Percentiles rank a stretch among this genome's conserved stretches.
Conservation (phyloP, 2,888 invertebrate genomes). For the Gortyna flavago region DNA sequence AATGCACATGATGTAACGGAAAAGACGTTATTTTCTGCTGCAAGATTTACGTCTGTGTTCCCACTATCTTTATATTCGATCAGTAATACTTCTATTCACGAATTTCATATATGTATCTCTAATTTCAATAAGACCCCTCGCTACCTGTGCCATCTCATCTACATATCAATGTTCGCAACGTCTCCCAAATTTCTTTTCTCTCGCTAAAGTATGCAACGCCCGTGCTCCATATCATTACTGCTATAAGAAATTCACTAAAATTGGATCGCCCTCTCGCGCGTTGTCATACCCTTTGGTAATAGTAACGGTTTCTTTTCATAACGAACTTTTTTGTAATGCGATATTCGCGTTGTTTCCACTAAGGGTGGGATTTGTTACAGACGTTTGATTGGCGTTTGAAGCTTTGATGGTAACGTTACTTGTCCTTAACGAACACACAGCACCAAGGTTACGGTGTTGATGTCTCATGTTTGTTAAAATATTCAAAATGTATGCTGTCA, state of each 20-base stretch:
- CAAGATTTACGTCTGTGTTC: slow-evolving; percentile 63
- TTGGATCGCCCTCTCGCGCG: slow-evolving; percentile 87
- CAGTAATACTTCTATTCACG: slow-evolving; percentile 80
- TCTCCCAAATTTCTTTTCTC: slow-evolving; percentile 87
- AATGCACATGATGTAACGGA: slow-evolving; percentile 48
- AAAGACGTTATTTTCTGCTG: slow-evolving; percentile 71
- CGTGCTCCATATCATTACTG: slow-evolving; percentile 89
- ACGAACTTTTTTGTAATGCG: slow-evolving; percentile 89
- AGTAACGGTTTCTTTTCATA: slow-evolving; percentile 89
- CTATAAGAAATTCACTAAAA: slow-evolving; percentile 86
- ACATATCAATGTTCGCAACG: slow-evolving; percentile 88
- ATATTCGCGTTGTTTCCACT: slow-evolving; percentile 87
- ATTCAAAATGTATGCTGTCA: slow-evolving; percentile 52
- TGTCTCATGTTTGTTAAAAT: slow-evolving; percentile 55
- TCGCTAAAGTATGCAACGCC: slow-evolving; percentile 87
- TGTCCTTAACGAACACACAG: slow-evolving; percentile 68
- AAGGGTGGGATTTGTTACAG: slow-evolving; percentile 85
- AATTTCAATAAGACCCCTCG: slow-evolving; percentile 88
- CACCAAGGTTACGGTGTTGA: slow-evolving; percentile 38
- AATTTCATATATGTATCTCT: slow-evolving; percentile 86
- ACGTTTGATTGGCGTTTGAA: slow-evolving; percentile 78
- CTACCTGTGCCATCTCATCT: slow-evolving; percentile 88
- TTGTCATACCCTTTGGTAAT: slow-evolving; percentile 88
- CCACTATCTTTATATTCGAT: slow-evolving; percentile 77
- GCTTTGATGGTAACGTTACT: slow-evolving; percentile 84